Base-by-base conservation (phyloP, 1,140 invertebrate species). In the Drosophila nigrodunni region DNA sequence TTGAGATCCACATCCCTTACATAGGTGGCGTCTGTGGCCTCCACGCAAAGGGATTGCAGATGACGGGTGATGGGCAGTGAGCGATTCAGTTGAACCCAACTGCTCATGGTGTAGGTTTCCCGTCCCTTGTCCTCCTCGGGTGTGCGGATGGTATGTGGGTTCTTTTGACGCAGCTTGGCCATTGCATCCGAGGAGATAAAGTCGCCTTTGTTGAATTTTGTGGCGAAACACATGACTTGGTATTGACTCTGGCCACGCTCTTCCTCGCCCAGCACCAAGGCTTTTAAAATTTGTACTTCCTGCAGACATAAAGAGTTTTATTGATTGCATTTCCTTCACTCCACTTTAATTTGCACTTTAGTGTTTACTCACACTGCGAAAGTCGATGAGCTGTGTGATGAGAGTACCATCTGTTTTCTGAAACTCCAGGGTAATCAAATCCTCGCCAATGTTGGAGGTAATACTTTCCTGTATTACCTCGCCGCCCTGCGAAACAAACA, bases 121-220 rank as follows among this genome's bases (percentile, higher is more conserved):
- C 95, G 95, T 3, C 96, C 96, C 77, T 95, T 95, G 83, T 98
- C 97, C 81, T 98, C 97, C 91, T 99, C 98, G 0, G 98, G 97
- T 1, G 95, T 95, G 46, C 97, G 93, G 13, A 97, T 94, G 21
- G 96, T 96, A 61, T 95, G 95, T 25, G 96, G 96, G 92, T 97
- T 97, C 95, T 97, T 97, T 94, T 98, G 98, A 93, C 98, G 94
- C n/a, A 99, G 93, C 93, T 98, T 98, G n/a, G 97, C 96, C 97
- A 99, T 98, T 13, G 98, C 98, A 93, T 98, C 98, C 11, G 97
- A 96, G 1, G 97, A 97, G 90, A 99, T 98, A 91, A 98, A 98
- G 80, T 98, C 97, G 82, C 97, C 96, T 93, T 97, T 97, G 62
- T 95, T 95, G 88, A 98, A 96, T 90, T 97, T 96, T 75, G 96